Evolutionary conservation across 2,113 vertebrate genomes (phyloP).

Genomic region (Parus major): DNA sequence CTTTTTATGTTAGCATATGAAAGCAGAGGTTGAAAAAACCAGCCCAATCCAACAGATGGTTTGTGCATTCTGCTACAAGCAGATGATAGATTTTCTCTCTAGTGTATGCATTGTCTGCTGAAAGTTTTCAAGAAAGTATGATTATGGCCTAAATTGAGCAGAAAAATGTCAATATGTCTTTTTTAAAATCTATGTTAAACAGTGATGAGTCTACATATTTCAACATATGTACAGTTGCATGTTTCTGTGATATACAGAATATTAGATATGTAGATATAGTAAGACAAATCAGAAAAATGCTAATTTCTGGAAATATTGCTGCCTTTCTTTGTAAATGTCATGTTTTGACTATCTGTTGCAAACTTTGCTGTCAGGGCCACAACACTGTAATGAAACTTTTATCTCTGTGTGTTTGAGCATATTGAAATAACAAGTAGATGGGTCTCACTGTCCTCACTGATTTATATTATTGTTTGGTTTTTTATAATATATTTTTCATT

Average conservation of each 20-base stretch:
- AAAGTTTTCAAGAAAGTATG: not conserved
- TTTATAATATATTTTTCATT: not conserved
- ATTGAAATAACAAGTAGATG: not conserved
- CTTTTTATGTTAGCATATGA: not conserved
- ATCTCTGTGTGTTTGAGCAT: not conserved
- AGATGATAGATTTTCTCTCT: not conserved
- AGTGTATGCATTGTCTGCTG: not conserved
- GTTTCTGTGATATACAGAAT: not conserved
- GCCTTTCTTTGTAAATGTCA: not conserved
- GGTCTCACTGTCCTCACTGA: not conserved
- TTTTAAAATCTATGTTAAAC: not conserved
- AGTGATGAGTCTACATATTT: not conserved
- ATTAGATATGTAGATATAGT: not conserved
- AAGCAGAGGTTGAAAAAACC: not conserved
- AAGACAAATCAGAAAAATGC: not conserved
- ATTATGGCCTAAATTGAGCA: not conserved
- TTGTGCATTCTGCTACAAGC: conserved; percentile 19
- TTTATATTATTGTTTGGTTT: not conserved
- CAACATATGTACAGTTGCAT: not conserved
- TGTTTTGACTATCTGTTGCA: not conserved
- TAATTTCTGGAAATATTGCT: not conserved
- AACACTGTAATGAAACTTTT: not conserved
- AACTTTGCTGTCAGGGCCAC: not conserved
- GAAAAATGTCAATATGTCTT: not conserved
- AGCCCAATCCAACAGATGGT: not conserved